phyloP scores from a whole-genome alignment of 2,113 vertebrate species.

The Empidonax alnorum region DNA sequence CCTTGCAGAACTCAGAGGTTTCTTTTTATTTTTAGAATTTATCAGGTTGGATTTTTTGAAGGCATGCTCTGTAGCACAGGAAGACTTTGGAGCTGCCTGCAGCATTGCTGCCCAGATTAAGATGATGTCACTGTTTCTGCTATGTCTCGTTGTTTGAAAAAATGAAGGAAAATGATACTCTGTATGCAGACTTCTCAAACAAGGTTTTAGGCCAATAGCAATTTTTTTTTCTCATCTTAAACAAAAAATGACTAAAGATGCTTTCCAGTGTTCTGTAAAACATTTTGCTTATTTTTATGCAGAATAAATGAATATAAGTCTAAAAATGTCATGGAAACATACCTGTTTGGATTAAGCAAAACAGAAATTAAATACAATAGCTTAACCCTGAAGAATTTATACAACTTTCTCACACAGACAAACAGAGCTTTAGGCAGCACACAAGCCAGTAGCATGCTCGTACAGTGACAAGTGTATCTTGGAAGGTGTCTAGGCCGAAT shows the following conservation, averaged over 20 bases:
- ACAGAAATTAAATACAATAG: not conserved
- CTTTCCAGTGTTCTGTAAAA: not conserved
- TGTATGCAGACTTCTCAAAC: slow-evolving; percentile 7
- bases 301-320: not conserved
- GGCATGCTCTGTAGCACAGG: not conserved
- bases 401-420: not conserved
- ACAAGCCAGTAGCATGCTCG: not conserved
- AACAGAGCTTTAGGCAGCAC: not conserved
- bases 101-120: not conserved
- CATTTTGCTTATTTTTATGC: slow-evolving; percentile 1
- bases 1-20: not conserved
- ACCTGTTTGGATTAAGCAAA: not conserved
- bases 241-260: not conserved
- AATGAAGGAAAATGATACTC: not conserved
- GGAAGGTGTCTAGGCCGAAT: not conserved
- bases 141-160: slow-evolving; percentile 9
- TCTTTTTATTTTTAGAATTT: not conserved
- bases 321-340: not conserved
- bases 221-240: not conserved
- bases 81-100: not conserved
- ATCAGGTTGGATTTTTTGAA: not conserved
- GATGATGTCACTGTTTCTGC: not conserved
- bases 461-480: not conserved
- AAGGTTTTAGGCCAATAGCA: not conserved
- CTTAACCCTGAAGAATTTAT: not conserved